Evolutionary conservation across 2,797 vertebrate genomes (phyloP).

Genomic region (Manis javanica): DNA sequence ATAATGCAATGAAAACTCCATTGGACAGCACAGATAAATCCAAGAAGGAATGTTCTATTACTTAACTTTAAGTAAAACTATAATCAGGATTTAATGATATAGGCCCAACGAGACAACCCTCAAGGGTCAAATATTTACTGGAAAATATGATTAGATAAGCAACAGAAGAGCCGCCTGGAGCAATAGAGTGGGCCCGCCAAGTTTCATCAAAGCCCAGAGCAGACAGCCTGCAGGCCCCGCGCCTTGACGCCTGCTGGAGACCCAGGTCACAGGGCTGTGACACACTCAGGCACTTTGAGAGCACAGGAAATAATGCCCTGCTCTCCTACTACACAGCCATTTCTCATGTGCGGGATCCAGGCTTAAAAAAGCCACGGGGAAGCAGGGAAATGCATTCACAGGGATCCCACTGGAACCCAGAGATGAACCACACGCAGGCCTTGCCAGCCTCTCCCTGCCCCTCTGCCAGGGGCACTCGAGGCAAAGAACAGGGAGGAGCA

Average conservation of each 20-base stretch:
- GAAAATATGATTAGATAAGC: neutral
- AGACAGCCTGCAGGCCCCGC: rapidly evolving
- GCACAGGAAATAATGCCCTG: rapidly evolving
- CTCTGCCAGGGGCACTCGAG: rapidly evolving
- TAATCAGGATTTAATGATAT: too few species aligned
- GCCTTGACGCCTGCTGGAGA: rapidly evolving
- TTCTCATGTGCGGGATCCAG: neutral
- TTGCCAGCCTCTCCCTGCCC: too few species aligned
- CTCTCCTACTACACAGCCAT: rapidly evolving
- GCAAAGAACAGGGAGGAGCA: rapidly evolving
- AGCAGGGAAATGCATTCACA: rapidly evolving
- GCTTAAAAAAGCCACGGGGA: neutral
- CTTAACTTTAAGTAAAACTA: too few species aligned
- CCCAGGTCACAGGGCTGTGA: rapidly evolving
- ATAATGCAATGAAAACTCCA: too few species aligned
- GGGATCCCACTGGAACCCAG: neutral
- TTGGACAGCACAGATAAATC: rapidly evolving
- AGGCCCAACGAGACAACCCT: neutral
- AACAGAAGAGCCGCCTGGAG: neutral
- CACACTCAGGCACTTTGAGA: rapidly evolving
- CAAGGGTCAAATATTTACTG: neutral
- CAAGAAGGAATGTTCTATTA: neutral
- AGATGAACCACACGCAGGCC: neutral
- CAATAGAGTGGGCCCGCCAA: rapidly evolving
- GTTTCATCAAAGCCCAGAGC: too few species aligned